Evolutionary conservation across 2,888 invertebrate genomes (phyloP).

Genomic region (Palloptera scutellata): DNA sequence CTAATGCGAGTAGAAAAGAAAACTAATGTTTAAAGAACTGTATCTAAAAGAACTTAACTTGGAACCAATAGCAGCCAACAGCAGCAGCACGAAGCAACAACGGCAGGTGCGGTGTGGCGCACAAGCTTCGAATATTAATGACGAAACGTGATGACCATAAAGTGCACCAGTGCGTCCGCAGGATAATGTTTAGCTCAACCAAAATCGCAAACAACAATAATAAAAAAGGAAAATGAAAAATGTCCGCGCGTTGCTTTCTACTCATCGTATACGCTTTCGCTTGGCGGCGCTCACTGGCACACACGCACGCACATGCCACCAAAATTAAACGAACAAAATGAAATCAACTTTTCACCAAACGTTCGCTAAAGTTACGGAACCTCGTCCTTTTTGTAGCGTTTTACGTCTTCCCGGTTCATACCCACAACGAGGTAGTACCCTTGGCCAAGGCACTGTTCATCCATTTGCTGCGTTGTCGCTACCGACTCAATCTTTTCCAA

Average conservation of each 20-base stretch:
- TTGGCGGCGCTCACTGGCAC: not conserved
- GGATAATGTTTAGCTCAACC: conserved; percentile 25
- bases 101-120: not conserved
- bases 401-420: too few relatives aligned
- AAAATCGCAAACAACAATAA: not conserved
- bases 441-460: too few relatives aligned
- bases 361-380: not conserved
- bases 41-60: conserved; percentile 22
- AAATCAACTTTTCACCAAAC: conserved; percentile 27
- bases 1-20: too few relatives aligned
- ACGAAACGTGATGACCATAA: conserved; percentile 40
- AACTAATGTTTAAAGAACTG: too few relatives aligned
- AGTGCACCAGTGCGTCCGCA: conserved; percentile 38
- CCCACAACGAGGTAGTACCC: too few relatives aligned
- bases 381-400: too few relatives aligned
- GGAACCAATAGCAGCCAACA: not conserved
- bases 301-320: not conserved
- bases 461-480: too few relatives aligned
- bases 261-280: not conserved
- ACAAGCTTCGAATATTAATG: conserved; percentile 40
- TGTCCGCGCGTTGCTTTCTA: conserved; percentile 3
- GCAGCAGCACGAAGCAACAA: too few relatives aligned
- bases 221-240: too few relatives aligned
- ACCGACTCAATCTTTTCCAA: too few relatives aligned
- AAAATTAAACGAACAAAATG: conserved; percentile 20